Conservation (phyloP, 2,888 invertebrate species). For the Dasypogon diadema region DNA sequence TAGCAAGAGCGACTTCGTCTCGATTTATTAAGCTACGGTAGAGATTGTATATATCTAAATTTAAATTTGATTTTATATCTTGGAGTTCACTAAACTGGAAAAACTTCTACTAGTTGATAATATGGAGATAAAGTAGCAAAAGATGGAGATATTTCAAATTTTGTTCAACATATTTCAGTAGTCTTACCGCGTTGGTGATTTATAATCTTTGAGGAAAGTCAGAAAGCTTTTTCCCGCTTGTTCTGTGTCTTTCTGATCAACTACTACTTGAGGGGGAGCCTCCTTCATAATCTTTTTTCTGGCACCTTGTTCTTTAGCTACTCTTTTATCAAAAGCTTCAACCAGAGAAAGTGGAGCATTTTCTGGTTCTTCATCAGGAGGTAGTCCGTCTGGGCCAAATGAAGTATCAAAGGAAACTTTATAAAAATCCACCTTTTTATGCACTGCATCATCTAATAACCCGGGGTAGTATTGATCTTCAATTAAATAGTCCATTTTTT, state of each 20-base stretch:
- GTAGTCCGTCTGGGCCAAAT: conserved; percentile 17
- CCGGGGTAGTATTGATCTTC: conserved; percentile 54
- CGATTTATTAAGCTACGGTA: conserved; percentile 36
- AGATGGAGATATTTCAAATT: too few relatives aligned
- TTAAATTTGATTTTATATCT: background rate
- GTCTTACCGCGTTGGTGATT: background rate
- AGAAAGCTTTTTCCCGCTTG: conserved; percentile 2
- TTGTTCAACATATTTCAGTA: too few relatives aligned
- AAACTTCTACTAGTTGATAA: too few relatives aligned
- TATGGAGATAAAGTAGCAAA: too few relatives aligned
- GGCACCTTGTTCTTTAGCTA: conserved; percentile 37
- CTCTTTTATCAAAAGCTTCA: conserved; percentile 53
- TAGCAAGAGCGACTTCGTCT: conserved; percentile 53
- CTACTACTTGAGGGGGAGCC: background rate
- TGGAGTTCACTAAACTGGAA: too few relatives aligned
- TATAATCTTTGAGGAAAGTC: background rate
- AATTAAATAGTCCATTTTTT: background rate
- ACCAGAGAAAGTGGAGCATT: conserved; percentile 45
- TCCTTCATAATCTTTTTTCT: conserved; percentile 42
- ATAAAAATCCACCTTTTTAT: conserved; percentile 53
- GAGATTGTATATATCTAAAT: too few relatives aligned
- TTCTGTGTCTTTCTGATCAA: background rate
- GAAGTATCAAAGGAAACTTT: conserved; percentile 45
- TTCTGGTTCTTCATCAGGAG: background rate
- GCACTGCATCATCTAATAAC: conserved; percentile 53